Percentiles rank a stretch among this genome's conserved stretches.
Evolutionary conservation across 2,888 invertebrate species (phyloP).

Genomic region (Euproctis similis): DNA sequence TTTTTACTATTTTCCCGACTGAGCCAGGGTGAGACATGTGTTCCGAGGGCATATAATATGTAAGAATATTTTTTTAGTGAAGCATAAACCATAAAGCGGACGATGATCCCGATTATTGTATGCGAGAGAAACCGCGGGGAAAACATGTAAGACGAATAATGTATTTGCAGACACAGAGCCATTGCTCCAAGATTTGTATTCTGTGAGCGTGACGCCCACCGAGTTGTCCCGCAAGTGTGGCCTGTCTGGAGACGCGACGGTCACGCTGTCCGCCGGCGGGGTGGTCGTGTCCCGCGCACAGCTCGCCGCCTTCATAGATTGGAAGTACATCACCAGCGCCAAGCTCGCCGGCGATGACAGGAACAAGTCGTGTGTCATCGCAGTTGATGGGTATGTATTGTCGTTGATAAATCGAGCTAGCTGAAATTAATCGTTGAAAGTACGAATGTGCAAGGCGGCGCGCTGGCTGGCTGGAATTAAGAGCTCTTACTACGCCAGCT

Average conservation of each 20-base stretch:
- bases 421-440: no score
- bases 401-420: no score
- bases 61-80: no score
- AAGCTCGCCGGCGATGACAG: constrained; percentile 73
- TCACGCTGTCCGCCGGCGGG: constrained; percentile 72
- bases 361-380: constrained; percentile 76
- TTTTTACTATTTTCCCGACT: constrained; percentile 1
- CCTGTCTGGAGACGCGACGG: constrained; percentile 72
- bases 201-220: constrained; percentile 78
- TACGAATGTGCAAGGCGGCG: no score
- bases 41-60: no score
- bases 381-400: constrained; percentile 76
- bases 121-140: no score
- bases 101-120: no score
- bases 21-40: no score
- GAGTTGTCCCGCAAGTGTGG: constrained; percentile 78
- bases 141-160: no score
- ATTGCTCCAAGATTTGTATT: constrained; percentile 67
- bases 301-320: constrained; percentile 69
- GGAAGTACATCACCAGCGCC: constrained; percentile 77
- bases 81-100: no score
- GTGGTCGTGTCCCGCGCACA: constrained; percentile 72
- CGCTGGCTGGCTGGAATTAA: no score
- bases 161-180: constrained; percentile 67
- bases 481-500: no score